Conservation (phyloP, 2,797 vertebrate genomes). For the Microctenopoma stevenorrisi region DNA sequence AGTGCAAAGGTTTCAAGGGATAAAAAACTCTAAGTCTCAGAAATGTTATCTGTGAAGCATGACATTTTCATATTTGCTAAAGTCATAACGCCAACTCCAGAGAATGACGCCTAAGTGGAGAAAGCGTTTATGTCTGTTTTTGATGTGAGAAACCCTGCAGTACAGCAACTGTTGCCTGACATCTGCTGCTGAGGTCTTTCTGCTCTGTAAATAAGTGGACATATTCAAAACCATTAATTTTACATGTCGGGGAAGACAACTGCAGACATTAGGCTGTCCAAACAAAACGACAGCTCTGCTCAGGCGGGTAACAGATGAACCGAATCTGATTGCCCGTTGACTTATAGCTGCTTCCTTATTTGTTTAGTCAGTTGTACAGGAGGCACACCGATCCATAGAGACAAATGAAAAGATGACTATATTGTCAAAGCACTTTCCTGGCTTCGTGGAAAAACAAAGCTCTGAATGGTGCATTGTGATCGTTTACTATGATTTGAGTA, state of each 20-base stretch:
- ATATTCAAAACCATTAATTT: constrained; percentile 28
- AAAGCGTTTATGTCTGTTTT: constrained; percentile 22
- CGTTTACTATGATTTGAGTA: not conserved
- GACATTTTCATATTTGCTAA: constrained; percentile 24
- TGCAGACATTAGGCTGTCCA: constrained; percentile 28
- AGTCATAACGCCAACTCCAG: constrained; percentile 13
- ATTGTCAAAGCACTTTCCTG: not conserved
- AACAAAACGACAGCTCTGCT: not conserved
- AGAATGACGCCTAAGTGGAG: constrained; percentile 18
- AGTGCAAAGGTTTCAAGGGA: constrained; percentile 6
- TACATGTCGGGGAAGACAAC: constrained; percentile 24
- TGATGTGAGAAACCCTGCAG: constrained; percentile 22
- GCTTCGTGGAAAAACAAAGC: constrained; percentile 7
- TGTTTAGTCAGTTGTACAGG: constrained; percentile 12
- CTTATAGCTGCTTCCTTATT: not conserved
- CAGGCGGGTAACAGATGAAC: not conserved
- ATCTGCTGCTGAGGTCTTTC: constrained; percentile 21
- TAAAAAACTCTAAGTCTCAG: not conserved
- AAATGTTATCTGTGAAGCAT: constrained; percentile 7
- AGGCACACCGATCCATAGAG: constrained; percentile 6
- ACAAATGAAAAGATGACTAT: constrained; percentile 13
- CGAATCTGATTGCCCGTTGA: constrained; percentile 18
- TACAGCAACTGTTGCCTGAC: constrained; percentile 13
- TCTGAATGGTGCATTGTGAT: not conserved
- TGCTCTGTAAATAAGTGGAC: constrained; percentile 18